Evolutionary conservation across 2,797 vertebrate genomes (phyloP).

Genomic region (Acanthiza pusilla): DNA sequence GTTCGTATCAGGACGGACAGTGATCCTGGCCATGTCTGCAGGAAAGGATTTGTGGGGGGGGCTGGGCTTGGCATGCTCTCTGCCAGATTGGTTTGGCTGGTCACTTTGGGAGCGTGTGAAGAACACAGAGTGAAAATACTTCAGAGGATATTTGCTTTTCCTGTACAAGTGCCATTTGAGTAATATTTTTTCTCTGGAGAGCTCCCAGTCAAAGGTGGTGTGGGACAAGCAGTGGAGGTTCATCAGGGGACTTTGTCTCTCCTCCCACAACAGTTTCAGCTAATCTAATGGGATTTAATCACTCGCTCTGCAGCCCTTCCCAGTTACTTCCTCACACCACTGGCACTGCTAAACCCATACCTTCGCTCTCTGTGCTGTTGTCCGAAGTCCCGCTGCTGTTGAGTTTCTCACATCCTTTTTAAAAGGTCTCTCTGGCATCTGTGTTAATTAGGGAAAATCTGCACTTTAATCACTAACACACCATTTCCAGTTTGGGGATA

Average conservation of each 20-base stretch:
- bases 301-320: not conserved
- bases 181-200: not conserved
- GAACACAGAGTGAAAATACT: not conserved
- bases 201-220: not conserved
- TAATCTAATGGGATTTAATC: not conserved
- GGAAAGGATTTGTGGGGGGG: fast-evolving
- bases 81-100: not conserved
- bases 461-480: not conserved
- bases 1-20: fast-evolving
- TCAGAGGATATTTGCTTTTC: not conserved
- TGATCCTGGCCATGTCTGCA: not conserved
- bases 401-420: not conserved
- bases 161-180: not conserved
- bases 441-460: not conserved
- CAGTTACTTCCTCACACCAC: not conserved
- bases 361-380: not conserved
- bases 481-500: not conserved
- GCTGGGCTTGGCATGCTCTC: not conserved
- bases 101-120: not conserved
- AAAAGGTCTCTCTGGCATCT: not conserved
- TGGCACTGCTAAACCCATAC: not conserved
- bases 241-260: not conserved
- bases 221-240: not conserved
- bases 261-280: not conserved
- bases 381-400: not conserved